Conservation (phyloP, 92 coral and sea anemone species). For the Epizoanthus rinbou region DNA sequence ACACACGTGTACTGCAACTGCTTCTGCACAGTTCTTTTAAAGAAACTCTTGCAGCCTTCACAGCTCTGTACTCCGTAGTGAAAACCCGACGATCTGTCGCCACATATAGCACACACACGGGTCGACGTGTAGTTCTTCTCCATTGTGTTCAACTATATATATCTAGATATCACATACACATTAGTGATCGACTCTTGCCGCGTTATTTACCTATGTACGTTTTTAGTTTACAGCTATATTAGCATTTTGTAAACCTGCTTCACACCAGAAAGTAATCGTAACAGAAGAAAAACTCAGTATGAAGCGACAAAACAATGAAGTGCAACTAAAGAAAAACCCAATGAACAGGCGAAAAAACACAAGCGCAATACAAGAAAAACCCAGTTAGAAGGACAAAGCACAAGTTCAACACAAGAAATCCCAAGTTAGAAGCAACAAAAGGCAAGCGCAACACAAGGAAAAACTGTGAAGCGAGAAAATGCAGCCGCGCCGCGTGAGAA, state of each 20-base stretch:
- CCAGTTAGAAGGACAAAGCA: too few species aligned
- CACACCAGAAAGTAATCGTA: too few species aligned
- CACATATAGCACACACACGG: constrained; percentile 87
- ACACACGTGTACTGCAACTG: constrained; percentile 89
- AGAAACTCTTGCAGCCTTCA: constrained; percentile 92
- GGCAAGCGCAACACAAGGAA: too few species aligned
- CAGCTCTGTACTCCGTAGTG: constrained; percentile 95
- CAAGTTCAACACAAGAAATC: too few species aligned
- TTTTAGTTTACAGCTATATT: neutral
- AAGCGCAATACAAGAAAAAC: too few species aligned
- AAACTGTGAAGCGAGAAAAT: too few species aligned
- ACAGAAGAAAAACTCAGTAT: too few species aligned
- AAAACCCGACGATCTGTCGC: constrained; percentile 91
- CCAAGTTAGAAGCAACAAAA: too few species aligned
- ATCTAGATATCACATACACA: neutral
- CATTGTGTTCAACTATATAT: constrained; percentile 17
- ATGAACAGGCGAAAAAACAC: too few species aligned
- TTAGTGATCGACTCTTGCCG: neutral
- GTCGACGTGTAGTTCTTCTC: constrained; percentile 46
- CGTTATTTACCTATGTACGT: neutral
- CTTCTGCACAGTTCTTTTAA: constrained; percentile 88
- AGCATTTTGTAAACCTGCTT: neutral
- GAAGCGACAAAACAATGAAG: too few species aligned
- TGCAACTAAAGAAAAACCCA: too few species aligned
- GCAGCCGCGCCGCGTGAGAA: too few species aligned